Conservation (phyloP, 2,888 invertebrate genomes). For the Nephrotoma flavescens region DNA sequence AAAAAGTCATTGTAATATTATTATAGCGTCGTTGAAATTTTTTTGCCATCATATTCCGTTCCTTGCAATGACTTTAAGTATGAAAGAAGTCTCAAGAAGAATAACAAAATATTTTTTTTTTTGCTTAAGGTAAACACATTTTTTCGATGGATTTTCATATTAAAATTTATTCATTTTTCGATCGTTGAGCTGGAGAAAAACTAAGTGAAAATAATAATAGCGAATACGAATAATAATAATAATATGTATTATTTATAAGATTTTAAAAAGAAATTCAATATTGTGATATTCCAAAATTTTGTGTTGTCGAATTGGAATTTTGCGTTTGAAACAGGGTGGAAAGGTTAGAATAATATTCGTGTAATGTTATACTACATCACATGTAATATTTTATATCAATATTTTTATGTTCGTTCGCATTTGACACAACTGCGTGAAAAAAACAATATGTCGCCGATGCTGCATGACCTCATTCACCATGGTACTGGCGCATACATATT, state of each 20-base stretch:
- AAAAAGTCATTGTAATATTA: slow-evolving; percentile 5
- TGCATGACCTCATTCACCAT: not conserved
- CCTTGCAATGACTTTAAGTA: not conserved
- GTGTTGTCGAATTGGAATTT: not conserved
- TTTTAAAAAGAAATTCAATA: not conserved
- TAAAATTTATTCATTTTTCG: slow-evolving; percentile 1
- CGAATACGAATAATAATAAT: not conserved
- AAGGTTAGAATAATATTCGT: not conserved
- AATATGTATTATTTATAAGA: not conserved
- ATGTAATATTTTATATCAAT: not conserved
- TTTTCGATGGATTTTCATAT: slow-evolving; percentile 7
- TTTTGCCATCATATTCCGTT: not conserved
- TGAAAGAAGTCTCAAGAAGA: not conserved
- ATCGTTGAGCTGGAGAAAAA: not conserved
- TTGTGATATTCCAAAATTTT: not conserved
- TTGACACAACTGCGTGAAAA: not conserved
- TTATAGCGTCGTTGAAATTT: not conserved
- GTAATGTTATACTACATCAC: not conserved
- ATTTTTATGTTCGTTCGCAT: not conserved
- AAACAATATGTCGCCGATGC: not conserved
- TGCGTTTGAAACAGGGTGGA: not conserved
- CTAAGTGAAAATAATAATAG: not conserved
- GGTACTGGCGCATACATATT: not conserved
- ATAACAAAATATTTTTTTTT: not conserved
- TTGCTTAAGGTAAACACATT: slow-evolving; percentile 1